Conservation (phyloP, 2,797 vertebrate species). For the Sphenodon punctatus region DNA sequence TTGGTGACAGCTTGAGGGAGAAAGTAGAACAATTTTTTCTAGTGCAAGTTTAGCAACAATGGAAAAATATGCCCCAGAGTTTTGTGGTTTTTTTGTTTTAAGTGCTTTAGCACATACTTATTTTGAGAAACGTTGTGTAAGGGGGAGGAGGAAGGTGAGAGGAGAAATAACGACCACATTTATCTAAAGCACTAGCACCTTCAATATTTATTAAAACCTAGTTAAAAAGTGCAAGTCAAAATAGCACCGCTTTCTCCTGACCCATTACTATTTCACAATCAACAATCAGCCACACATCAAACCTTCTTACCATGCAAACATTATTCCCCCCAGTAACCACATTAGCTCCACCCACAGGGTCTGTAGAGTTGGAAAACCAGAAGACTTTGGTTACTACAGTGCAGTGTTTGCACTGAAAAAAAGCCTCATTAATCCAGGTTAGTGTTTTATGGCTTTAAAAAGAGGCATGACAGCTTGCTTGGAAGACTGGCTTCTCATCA, state of each 20-base stretch:
- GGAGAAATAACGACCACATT: neutral
- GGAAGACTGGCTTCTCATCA: too few species aligned
- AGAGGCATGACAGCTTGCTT: too few species aligned
- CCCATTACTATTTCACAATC: neutral
- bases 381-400: too few species aligned
- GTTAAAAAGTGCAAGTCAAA: slow-evolving; percentile 6
- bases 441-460: too few species aligned
- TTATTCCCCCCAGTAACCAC: neutral
- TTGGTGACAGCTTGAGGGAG: neutral
- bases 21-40: neutral
- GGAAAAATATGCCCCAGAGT: neutral
- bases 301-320: neutral
- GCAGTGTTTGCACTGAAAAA: too few species aligned
- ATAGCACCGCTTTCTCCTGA: neutral
- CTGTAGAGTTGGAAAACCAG: too few species aligned
- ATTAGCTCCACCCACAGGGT: neutral
- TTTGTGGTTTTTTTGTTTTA: neutral
- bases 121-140: too few species aligned
- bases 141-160: neutral
- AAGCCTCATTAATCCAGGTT: too few species aligned
- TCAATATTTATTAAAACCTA: neutral
- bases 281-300: neutral
- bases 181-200: neutral
- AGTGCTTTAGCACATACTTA: too few species aligned
- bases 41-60: neutral